Evolutionary conservation across 2,113 vertebrate genomes (phyloP), one percentile per base, ranked within the genome.

Genomic region (Ibidorhyncha struthersii): DNA sequence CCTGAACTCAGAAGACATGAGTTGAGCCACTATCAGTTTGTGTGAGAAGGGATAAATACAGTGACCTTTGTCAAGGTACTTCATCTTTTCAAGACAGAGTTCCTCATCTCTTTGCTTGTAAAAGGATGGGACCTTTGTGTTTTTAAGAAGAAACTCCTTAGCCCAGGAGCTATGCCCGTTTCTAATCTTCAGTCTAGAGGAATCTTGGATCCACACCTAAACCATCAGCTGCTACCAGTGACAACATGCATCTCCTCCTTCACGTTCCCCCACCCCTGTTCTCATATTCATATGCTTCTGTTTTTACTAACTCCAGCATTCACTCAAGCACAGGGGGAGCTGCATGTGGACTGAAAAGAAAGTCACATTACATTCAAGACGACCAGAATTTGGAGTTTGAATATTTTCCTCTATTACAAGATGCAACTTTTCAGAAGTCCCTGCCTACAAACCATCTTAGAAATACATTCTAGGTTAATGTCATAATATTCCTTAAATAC

Each of bases 191-290:
- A 29, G 25, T 32, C 26, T 55, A 47, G 29, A 58, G 14, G 21
- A 21, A 58, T 4, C 14, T 47, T 79, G 9, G 34, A 63, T 18
- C 6, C 21, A 38, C 41, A 50, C 29, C 22, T 76, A 20, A 53
- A 55, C 4, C n/a, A 63, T 47, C 58, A 69, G n/a, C 43, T 76
- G 30, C 36, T 52, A 78, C 29, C 55, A 88, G 9, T 1, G 8
- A n/a, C 20, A 82, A 59, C 17, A n/a, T 41, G 32, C 26, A 32
- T 14, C 32, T 49, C 8, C n/a, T 86, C 49, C 25, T 78, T 52
- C 27, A 56, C 3, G 1, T 36, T 3, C 7, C 34, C 18, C 10
- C 10, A 23, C 0, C 5, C 21, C 22, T 25, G 9, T 71, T 63
- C n/a, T 79, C 32, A 17, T 65, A 56, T 25, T 74, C 38, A 62